Evolutionary conservation across 2,797 vertebrate species (phyloP), one percentile per base, ranked within the genome.

Genomic region (Ibycter americanus): DNA sequence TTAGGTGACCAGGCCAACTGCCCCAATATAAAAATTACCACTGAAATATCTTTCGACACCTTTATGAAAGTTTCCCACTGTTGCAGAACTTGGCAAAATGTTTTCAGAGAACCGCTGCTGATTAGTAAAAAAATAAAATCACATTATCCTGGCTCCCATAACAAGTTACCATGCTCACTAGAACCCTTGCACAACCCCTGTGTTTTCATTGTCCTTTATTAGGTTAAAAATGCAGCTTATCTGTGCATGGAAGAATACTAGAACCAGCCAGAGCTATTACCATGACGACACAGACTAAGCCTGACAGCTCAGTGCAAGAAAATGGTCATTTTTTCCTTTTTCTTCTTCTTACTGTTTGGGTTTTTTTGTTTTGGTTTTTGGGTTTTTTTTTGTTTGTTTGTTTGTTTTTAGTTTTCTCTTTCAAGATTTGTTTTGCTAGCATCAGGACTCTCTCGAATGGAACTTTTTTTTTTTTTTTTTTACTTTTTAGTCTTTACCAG

Each of bases 171-270:
- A 84, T 38, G 52, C 19, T 55, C 31, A 49, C 13, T 34, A 56
- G 23, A 63, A 83, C 32, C 21, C 36, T 76, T 83, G 42, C 27
- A 70, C 85, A 90, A 90, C 67, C n/a, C 42, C 44, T 59, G 20
- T 65, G 46, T 81, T 95, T 85, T 81, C 38, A 29, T 27, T 94
- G 72, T 70, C 44, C 49, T 32, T 87, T 87, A 67, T 73, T 83
- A 92, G 71, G 44, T 77, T 87, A 90, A 96, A 94, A 93, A 92
- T n/a, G n/a, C 65, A 90, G 47, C n/a, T 87, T 89, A 86, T 82
- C 55, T 73, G 36, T 73, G 38, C 59, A 71, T 36, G 56, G 68
- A 90, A 78, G 68, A 95, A 95, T 76, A 91, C 46, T 63, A 70
- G 70, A 87, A 87, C n/a, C 0, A 3, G 26, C 4, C 36, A 89